Conservation (phyloP, 2,888 invertebrate genomes). For the Scaptomyza flava region DNA sequence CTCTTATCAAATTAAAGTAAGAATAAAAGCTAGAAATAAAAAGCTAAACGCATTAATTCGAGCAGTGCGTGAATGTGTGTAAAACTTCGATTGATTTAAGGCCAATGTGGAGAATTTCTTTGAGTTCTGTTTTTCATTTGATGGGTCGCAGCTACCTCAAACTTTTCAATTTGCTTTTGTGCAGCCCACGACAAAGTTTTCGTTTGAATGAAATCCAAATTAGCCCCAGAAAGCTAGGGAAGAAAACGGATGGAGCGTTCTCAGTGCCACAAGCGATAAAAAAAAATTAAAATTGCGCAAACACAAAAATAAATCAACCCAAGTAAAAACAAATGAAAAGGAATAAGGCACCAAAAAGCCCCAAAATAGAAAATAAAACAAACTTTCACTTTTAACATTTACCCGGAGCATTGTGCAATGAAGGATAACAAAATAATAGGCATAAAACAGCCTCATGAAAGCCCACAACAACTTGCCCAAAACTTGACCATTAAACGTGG, state of each 20-base stretch:
- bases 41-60: slow-evolving; percentile 29
- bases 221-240: slow-evolving; percentile 13
- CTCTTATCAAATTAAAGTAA: slow-evolving; percentile 45
- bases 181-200: slow-evolving; percentile 52
- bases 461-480: slow-evolving; percentile 11
- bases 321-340: slow-evolving; percentile 35
- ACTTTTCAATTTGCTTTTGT: slow-evolving; percentile 71
- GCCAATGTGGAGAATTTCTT: slow-evolving; percentile 44
- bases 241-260: slow-evolving; percentile 16
- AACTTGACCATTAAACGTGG: slow-evolving; percentile 5
- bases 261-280: slow-evolving; percentile 59
- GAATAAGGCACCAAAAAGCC: slow-evolving; percentile 4
- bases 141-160: slow-evolving; percentile 62
- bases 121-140: slow-evolving; percentile 30
- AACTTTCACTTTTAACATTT: slow-evolving; percentile 26
- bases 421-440: slow-evolving; percentile 34
- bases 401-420: slow-evolving; percentile 26
- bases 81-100: slow-evolving; percentile 69
- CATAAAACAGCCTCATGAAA: slow-evolving; percentile 30
- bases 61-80: slow-evolving; percentile 27
- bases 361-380: slow-evolving; percentile 19
- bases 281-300: slow-evolving; percentile 67
- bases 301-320: too few species aligned
- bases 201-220: slow-evolving; percentile 62
- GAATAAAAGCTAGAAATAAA: slow-evolving; percentile 16